Conservation (phyloP, 1,140 invertebrate species). For the Anoplolepis gracilipes region DNA sequence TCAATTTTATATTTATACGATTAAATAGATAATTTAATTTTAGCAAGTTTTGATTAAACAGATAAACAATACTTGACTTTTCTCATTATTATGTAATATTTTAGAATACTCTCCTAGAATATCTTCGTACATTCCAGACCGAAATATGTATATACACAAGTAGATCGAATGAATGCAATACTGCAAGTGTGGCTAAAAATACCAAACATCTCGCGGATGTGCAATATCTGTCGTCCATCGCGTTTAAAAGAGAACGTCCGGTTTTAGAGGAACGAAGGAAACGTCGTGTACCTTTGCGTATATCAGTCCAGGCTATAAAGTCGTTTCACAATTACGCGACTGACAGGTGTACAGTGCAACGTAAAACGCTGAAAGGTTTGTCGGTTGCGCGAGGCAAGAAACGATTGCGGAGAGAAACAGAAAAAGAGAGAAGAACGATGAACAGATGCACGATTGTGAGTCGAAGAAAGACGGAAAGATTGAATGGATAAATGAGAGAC, state of each 20-base stretch:
- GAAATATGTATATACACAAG: not conserved
- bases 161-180: constrained; percentile 19
- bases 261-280: constrained; percentile 54
- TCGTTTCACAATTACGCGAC: constrained; percentile 74
- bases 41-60: not conserved
- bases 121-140: not conserved
- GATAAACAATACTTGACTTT: not conserved
- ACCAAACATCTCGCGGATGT: constrained; percentile 30
- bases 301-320: constrained; percentile 73
- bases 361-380: constrained; percentile 71
- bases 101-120: not conserved
- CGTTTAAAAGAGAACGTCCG: constrained; percentile 51
- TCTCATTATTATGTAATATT: not conserved
- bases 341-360: constrained; percentile 74
- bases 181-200: constrained; percentile 40
- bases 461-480: constrained; percentile 32
- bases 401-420: constrained; percentile 50
- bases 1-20: not conserved
- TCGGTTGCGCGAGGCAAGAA: constrained; percentile 59
- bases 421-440: constrained; percentile 37
- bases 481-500: constrained; percentile 61
- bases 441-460: constrained; percentile 26
- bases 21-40: not conserved
- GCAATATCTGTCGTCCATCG: constrained; percentile 44
- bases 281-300: constrained; percentile 62